Conservation (phyloP, 1,140 invertebrate genomes). For the Drosophila burlai region DNA sequence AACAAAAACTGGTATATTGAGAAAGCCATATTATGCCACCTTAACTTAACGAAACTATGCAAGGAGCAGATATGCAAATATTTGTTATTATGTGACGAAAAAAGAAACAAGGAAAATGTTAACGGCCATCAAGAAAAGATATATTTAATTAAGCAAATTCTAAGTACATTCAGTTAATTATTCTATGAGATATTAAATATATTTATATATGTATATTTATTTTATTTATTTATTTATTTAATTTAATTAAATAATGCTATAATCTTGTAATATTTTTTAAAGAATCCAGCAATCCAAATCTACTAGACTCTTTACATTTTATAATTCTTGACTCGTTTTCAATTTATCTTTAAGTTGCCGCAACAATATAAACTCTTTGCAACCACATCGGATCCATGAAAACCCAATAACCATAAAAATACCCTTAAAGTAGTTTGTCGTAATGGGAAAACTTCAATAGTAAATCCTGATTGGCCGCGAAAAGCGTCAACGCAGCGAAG, state of each 20-base stretch:
- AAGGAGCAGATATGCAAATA: not conserved
- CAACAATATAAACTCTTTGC: constrained; percentile 2
- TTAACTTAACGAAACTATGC: not conserved
- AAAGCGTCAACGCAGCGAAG: constrained; percentile 31
- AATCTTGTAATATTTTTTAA: not conserved
- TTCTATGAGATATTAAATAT: not conserved
- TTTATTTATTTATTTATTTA: no score
- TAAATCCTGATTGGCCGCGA: constrained; percentile 41
- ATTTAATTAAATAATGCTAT: no score
- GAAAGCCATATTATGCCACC: not conserved
- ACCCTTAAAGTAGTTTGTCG: constrained; percentile 12
- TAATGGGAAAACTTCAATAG: constrained; percentile 46
- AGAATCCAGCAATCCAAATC: no score
- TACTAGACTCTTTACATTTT: not conserved
- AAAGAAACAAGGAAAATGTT: not conserved
- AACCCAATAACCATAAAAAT: constrained; percentile 8
- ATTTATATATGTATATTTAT: not conserved
- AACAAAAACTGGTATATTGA: constrained; percentile 8
- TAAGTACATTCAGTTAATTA: not conserved
- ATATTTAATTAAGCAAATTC: not conserved
- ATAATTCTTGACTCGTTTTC: constrained; percentile 20
- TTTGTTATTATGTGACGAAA: not conserved
- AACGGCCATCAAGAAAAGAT: not conserved
- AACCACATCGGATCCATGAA: not conserved
- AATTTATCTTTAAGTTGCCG: constrained; percentile 4